Base-by-base conservation (phyloP, 1,140 invertebrate genomes). In the Pseudomyrmex gracilis region DNA sequence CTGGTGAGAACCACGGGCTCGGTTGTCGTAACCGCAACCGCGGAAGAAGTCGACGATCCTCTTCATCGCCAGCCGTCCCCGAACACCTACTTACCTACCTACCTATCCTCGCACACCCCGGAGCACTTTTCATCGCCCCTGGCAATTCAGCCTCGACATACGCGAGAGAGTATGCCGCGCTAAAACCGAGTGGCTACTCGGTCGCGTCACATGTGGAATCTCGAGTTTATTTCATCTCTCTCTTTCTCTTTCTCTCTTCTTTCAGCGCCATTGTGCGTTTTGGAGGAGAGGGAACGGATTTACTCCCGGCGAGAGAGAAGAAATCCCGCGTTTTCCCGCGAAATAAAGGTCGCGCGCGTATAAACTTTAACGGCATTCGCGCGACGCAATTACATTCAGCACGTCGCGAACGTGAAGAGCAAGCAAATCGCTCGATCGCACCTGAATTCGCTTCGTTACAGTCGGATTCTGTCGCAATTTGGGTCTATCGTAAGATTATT, bases 171-270 rank as follows among this genome's bases (percentile, higher is more conserved):
- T 70, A 34, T 0, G 34, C 78, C 78, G 84, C 68, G 53, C 57
- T 86, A 71, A 82, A 85, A 88, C 51, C 43, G 87, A 89, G 87
- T 88, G 84, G 87, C 82, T 84, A 84, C 87, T 84, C 49, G 82
- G 74, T 58, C 70, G 74, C 74, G 71, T 89, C 87, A 86, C 66
- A 71, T 82, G 70, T 82, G 82, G 71, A 73, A 89, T 83, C 84
- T 88, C 78, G 63, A 89, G 87, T 88, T 86, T 77, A 63, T 82
- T 76, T 71, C 57, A 45, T 13, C 63, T 43, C 43, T 2, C 57
- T 53, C 34, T 64, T n/a, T n/a, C 24, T 58, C 64, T 3, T 60
- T 12, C 12, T 22, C n/a, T n/a, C 71, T 60, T 45, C 12, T 17
- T 45, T 47, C 20, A 20, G 10, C 47, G 15, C 1, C 8, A 43